Evolutionary conservation across 2,113 vertebrate species (phyloP), one percentile per base, ranked within the genome.

Genomic region (Sarotherodon lohbergeri): DNA sequence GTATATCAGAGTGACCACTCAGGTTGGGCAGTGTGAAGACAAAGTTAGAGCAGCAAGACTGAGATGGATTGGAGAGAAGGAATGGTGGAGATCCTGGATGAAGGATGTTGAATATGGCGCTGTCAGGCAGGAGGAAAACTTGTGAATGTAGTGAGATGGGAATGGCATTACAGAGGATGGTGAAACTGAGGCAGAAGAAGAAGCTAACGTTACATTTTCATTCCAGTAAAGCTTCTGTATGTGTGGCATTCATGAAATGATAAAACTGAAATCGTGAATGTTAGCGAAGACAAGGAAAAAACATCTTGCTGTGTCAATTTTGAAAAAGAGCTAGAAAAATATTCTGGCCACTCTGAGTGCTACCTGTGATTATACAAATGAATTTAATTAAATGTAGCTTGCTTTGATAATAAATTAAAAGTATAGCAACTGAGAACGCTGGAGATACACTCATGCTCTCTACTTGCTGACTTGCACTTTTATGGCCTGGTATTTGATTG

Each of bases 341-440:
- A 39, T 68, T 7, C 19, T 22, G 0, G 17, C 16, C 17, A 22
- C 34, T 22, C 13, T 41, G 34, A 41, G 36, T 22, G 19, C 34
- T 68, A 68, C 63, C 11, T 9, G 19, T 41, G 6, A 22, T 41
- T 68, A 13, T 41, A 68, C 36, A 41, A 68, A 22, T 32, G 0
- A 32, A 17, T 59, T 59, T 0, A 4, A 32, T 2, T 32, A 68
- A 41, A 68, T 41, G 0, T 41, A 41, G 63, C 0, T 22, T 22
- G 9, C 63, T 68, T 41, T 41, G 11, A 68, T 41, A 0, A 41
- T 14, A 2, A 68, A 68, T 68, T 24, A 41, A 68, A 41, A 22
- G 39, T 22, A 41, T 22, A 22, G 63, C 63, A 66, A 2, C 11
- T 5, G 63, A 68, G 19, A 22, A 22, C 41, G 4, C 7, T 68